These are phyloP conservation scores for Ariopsis seemanni DNA, from an alignment of 2,113 vertebrate species.

Conservation along the genomic window DNA sequence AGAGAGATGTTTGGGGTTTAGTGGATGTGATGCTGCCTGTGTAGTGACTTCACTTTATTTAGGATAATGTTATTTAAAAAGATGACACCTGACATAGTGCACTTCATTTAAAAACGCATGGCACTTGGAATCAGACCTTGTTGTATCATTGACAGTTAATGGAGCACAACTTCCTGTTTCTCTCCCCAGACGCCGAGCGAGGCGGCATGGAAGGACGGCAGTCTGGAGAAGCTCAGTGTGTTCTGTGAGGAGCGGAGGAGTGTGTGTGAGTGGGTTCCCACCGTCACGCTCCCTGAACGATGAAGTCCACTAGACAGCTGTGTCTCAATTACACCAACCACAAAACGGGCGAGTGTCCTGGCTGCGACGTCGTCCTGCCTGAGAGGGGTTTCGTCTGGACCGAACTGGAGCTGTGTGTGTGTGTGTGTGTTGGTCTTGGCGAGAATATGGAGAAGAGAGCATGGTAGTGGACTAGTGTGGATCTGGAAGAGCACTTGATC, in stretches of 20 bases:
- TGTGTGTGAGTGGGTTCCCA: constrained; percentile 92
- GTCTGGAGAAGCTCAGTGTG: constrained; percentile 83
- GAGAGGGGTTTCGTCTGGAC: not conserved
- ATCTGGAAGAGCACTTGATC: not conserved
- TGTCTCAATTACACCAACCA: constrained; percentile 13
- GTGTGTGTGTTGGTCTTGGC: not conserved
- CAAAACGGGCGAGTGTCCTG: not conserved
- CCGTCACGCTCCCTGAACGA: constrained; percentile 89
- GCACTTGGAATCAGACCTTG: no score
- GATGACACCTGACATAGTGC: not conserved
- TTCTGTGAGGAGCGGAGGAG: constrained; percentile 93
- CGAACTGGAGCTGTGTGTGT: not conserved
- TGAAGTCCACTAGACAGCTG: constrained; percentile 56
- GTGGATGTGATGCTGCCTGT: no score
- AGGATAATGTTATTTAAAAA: not conserved
- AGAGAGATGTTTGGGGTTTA: no score
- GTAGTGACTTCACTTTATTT: no score
- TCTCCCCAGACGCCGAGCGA: constrained; percentile 83
- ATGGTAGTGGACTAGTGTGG: not conserved
- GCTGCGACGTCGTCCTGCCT: not conserved
- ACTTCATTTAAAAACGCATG: not conserved
- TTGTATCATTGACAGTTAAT: not conserved
- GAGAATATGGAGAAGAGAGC: not conserved
- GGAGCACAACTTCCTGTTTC: constrained; percentile 14
- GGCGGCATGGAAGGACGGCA: constrained; percentile 88